Evolutionary conservation across 2,888 invertebrate species (phyloP), one percentile per base, ranked within the genome.

Genomic region (Rhagonycha fulva): DNA sequence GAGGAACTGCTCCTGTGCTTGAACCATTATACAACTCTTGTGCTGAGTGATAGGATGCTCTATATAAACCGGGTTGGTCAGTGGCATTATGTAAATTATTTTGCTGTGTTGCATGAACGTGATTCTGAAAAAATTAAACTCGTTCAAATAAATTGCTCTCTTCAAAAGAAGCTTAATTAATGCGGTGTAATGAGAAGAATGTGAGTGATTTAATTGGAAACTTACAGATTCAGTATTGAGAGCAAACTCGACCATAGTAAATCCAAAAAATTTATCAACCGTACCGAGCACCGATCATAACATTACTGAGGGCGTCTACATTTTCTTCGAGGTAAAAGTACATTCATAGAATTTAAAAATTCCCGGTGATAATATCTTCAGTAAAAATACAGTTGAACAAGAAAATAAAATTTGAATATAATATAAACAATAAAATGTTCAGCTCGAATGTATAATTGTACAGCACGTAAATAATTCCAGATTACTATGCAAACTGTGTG

Each of bases 1-100:
- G 80, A 3, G 87, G 87, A 10, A 87, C 87, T 4, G 87, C 87
- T 11, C 87, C 87, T 4, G 87, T 87, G 12, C 80, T 82, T 82
- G 86, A 87, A 11, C 83, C 81, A 72, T 84, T 86, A 80, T 89
- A 90, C 78, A 85, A 85, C 83, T 91, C 89, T 32, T 88, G 87
- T 82, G 90, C 89, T 62, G 89, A 88, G 86, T 90, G 91, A 82
- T 89, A 90, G 62, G 88, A 87, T 5, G 90, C 89, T 82, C 91
- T 89, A 84, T 90, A 91, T 79, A 90, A 88, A 82, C 88, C 89
- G 83, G 82, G 82, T 74, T 76, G 80, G 74, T 90, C 89, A n/a
- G 87, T 85, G 60, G 89, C 89, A 63, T 89, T 88, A 71, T 89
- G 89, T 63, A 90, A 88, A 26, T 82, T 81, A 63, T 81, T 75